Evolutionary conservation across 2,888 invertebrate species (phyloP).

Genomic region (Drosophila phalerata): DNA sequence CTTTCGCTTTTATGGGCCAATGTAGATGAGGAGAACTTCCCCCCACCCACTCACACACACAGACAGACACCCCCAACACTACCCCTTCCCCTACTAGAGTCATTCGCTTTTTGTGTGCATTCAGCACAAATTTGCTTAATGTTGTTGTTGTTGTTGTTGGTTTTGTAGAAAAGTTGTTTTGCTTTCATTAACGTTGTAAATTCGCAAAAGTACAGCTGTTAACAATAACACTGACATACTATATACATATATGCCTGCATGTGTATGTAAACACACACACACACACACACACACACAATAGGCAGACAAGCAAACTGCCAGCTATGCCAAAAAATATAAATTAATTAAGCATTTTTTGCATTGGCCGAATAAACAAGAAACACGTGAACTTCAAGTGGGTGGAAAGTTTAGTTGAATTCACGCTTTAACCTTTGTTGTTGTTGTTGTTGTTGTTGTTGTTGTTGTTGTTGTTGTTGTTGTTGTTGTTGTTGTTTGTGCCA

Average conservation of each 20-base stretch:
- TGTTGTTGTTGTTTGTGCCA: neutral
- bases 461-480: neutral
- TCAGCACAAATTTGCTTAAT: conserved; percentile 14
- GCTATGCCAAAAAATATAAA: conserved; percentile 46
- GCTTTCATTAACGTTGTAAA: conserved; percentile 65
- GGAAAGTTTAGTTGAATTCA: neutral
- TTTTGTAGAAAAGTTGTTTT: conserved; percentile 32
- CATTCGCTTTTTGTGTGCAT: conserved; percentile 11
- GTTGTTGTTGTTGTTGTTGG: conserved; percentile 18
- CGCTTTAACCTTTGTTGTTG: conserved; percentile 17
- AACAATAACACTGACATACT: conserved; percentile 76
- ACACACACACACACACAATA: conserved; percentile 61
- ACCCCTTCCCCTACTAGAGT: neutral
- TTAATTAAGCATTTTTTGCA: conserved; percentile 75
- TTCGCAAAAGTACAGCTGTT: conserved; percentile 74
- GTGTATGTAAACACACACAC: conserved; percentile 19
- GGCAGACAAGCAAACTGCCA: conserved; percentile 42
- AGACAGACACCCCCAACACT: neutral
- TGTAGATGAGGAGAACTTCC: conserved; percentile 13
- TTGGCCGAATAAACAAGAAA: conserved; percentile 3
- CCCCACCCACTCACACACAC: neutral
- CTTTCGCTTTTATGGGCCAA: conserved; percentile 9
- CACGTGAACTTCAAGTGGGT: conserved; percentile 28
- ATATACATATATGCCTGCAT: conserved; percentile 35
- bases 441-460: neutral